Base-by-base conservation (phyloP, 2,888 invertebrate species). In the Lepidochitona cinerea region DNA sequence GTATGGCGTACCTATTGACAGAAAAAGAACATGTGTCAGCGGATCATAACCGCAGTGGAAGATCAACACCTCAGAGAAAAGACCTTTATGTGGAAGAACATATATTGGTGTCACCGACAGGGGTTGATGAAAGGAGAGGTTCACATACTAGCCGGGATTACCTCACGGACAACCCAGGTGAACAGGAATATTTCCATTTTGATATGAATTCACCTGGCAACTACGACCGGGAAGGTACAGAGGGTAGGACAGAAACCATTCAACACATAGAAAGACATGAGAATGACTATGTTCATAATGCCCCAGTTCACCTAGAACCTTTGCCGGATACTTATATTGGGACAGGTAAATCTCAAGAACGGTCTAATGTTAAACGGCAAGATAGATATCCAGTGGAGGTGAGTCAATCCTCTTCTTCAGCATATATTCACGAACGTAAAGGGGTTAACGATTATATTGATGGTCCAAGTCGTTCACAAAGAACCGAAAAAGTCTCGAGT, bases 281-380 rank as follows among this genome's bases (percentile, higher is more conserved):
- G 35, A 32, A 26, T 4, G 1, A 23, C 14, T 14, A 12, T 23
- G 18, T 37, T 4, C 32, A 37, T 18, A 3, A n/a, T 18, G 66
- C 23, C 12, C 14, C 14, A 18, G 66, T 14, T 9, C 35, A 66
- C 2, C 12, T 66, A 9, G 66, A 66, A 35, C 33, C 18, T 36
- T 36, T 66, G n/a, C 37, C 66, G 3, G 66, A 66, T 37, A 37
- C 66, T 23, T 66, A 66, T 66, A 66, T 66, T 35, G 66, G 66
- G 3, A 66, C 26, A 14, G 66, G 66, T 14, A 59, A 59, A 26
- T 23, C 59, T 29, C 18, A 23, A 29, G 18, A 18, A 23, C 59
- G 29, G 3, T 14, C 32, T 26, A 14, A 23, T 3, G 29, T 59
- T 26, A 59, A 59, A 29, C 1, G 23, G 4, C 23, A 29, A 14